Percentiles rank a stretch among this genome's conserved stretches.
Evolutionary conservation across 2,888 invertebrate species (phyloP).

Genomic region (Argyra leucocephala): DNA sequence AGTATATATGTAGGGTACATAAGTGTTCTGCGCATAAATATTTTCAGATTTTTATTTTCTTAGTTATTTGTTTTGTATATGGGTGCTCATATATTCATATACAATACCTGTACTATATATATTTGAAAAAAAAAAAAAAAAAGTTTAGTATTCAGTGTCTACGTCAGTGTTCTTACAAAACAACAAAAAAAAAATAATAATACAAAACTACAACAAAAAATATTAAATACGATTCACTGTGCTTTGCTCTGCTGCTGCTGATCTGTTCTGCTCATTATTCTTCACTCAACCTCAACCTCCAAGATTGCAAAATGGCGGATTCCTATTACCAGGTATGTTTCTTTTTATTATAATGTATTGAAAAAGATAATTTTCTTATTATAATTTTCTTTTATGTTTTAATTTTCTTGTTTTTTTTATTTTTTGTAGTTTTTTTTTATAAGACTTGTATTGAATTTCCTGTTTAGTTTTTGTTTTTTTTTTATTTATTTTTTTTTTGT

Average conservation of each 20-base stretch:
- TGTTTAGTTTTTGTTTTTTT: background rate
- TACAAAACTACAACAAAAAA: background rate
- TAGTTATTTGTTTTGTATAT: too few relatives aligned
- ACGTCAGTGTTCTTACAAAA: background rate
- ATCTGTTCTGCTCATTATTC: background rate
- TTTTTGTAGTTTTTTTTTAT: background rate
- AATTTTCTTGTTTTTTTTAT: background rate
- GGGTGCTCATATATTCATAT: too few relatives aligned
- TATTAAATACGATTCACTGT: background rate
- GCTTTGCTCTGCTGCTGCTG: background rate
- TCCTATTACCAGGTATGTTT: conserved; percentile 43
- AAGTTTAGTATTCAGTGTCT: background rate
- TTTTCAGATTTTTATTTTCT: too few relatives aligned
- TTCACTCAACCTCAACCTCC: conserved; percentile 6
- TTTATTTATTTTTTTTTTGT: background rate
- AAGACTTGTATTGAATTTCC: background rate
- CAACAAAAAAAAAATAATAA: background rate
- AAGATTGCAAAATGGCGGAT: conserved; percentile 39
- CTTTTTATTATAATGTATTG: background rate
- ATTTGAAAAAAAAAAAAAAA: too few relatives aligned
- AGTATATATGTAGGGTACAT: too few relatives aligned
- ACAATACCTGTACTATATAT: too few relatives aligned
- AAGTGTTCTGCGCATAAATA: too few relatives aligned
- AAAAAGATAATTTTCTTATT: background rate
- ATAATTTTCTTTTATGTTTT: background rate